A percentile compares a stretch with the other conserved stretches of the same genome.
phyloP scores from a whole-genome alignment of 2,888 invertebrate species.

The Sesamia inferens region DNA sequence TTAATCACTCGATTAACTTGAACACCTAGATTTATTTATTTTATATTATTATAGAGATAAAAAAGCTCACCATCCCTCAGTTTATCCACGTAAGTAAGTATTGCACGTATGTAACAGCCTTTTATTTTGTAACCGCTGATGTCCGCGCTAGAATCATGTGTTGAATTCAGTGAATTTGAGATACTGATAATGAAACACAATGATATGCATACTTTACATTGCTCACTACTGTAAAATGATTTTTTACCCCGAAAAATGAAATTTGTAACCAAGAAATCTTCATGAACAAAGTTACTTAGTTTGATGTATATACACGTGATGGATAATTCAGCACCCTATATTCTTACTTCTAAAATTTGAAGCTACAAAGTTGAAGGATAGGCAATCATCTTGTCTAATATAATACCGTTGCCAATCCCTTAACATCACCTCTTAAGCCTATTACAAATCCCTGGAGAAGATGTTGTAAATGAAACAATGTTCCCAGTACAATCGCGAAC shows the following conservation, averaged over 20 bases:
- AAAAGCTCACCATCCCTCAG: no score
- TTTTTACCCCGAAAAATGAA: background rate
- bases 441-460: conserved; percentile 13
- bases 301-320: background rate
- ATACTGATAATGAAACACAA: background rate
- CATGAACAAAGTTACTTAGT: background rate
- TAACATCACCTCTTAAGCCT: conserved; percentile 32
- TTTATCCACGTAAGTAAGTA: no score
- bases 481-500: conserved; percentile 10
- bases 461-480: conserved; percentile 11
- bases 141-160: no score
- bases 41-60: no score
- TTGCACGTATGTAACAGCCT: no score
- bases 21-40: no score
- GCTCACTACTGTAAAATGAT: background rate
- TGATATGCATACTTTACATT: background rate
- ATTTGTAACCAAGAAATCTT: background rate
- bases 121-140: no score
- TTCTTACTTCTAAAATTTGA: background rate
- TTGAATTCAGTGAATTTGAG: no score
- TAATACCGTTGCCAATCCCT: conserved; percentile 18
- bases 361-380: background rate
- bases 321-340: background rate
- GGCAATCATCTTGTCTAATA: conserved; percentile 20
- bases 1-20: no score